Base-by-base conservation (phyloP, 2,888 invertebrate species). In the Acholoe squamosa region DNA sequence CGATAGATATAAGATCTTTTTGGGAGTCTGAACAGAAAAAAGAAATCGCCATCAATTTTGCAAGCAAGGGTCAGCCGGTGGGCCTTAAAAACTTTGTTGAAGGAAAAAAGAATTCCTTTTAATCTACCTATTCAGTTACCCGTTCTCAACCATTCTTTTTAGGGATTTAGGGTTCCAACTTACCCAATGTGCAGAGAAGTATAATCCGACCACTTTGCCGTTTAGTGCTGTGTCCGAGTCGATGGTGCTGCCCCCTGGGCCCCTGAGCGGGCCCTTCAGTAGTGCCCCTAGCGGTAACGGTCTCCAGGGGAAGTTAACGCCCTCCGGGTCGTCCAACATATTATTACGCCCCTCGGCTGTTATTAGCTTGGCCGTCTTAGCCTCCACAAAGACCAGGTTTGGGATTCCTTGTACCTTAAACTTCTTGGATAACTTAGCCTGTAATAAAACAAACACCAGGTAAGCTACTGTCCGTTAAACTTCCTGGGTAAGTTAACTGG, bases 141-240 rank as follows among this genome's bases (percentile, higher is more conserved):
- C n/a, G n/a, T n/a, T n/a, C n/a, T n/a, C n/a, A n/a, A n/a, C n/a
- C n/a, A n/a, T n/a, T n/a, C n/a, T n/a, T n/a, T n/a, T n/a, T n/a
- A n/a, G n/a, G n/a, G n/a, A n/a, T n/a, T n/a, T n/a, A n/a, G n/a
- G n/a, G n/a, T n/a, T n/a, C n/a, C n/a, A n/a, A 95, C 97, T 96
- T 96, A 98, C 98, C 98, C 98, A 98, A 95, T 98, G 97, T 31
- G 98, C 98, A 91, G 98, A 98, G 95, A 98, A 98, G 95, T 98
- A 98, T 94, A 98, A 97, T 71, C 98, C 98, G 94, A 97, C 97
- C 90, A 97, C 97, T 97, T 97, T 93, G 94, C 97, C 96, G 25
- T 94, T 94, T 88, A 96, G 92, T 0, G 92, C 94, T 28, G 94
- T 94, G 76, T 93, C 91, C 5, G 94, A 93, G 52, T 94, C 94